Evolutionary conservation across 2,797 vertebrate genomes (phyloP), one percentile per base, ranked within the genome.

Genomic region (Staurois parvus): DNA sequence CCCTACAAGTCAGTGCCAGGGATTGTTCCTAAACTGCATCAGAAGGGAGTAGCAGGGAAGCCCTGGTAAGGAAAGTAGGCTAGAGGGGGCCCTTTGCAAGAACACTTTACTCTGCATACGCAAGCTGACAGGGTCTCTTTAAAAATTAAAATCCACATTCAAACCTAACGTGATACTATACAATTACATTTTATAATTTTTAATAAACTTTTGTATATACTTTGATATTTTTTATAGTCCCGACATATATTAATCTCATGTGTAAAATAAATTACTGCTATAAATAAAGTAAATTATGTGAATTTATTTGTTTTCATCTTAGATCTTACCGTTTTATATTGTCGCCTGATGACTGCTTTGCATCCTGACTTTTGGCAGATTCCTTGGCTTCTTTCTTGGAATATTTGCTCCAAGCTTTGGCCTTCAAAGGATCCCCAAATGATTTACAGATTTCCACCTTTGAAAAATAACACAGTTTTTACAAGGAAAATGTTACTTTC

Each of bases 361-460:
- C 3, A 87, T 84, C 85, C 15, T 0, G 78, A 0, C 37, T 88
- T 2, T 89, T 73, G 4, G 84, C 89, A 15, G 82, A 0, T 19
- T 79, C 52, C 45, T 88, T 79, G 0, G 32, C 40, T 85, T 92
- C 64, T 85, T 92, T 95, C 75, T 94, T 94, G 3, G 94, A 93
- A 85, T 99, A 95, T 84, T 96, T 99, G 93, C 98, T 99, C 98
- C 98, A 99, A 0, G 97, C 93, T 92, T 92, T 96, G 13, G 94
- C 94, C 88, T 98, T 99, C 1, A 93, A 94, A 0, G 97, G 96
- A 90, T 99, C 98, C 80, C 98, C 98, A 87, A 99, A 97, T 0
- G 96, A 94, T 86, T 95, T 98, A 90, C 98, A 99, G 81, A 96
- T 89, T 88, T 99, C 98, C 89, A 99, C 98, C 98, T 99, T 88